Conservation (phyloP, 2,797 vertebrate genomes). For the Pangasius macronema region DNA sequence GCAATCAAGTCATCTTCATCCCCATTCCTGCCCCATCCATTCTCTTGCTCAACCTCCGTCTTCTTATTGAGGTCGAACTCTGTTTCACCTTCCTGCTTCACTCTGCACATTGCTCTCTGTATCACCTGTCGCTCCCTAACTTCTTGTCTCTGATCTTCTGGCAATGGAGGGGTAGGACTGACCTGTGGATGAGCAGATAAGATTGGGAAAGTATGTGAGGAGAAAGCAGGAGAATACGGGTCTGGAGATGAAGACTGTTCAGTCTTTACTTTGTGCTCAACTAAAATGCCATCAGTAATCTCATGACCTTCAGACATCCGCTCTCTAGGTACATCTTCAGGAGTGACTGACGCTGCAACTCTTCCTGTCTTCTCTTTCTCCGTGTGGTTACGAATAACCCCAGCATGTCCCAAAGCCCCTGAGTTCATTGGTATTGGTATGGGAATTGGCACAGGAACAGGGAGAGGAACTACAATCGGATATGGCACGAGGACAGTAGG, state of each 20-base stretch:
- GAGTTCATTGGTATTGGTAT: slow-evolving; percentile 88
- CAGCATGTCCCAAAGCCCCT: slow-evolving; percentile 81
- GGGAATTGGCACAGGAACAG: slow-evolving; percentile 94
- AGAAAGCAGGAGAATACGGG: slow-evolving; percentile 63
- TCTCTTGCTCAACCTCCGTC: slow-evolving; percentile 58
- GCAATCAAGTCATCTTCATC: background rate
- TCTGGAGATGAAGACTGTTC: slow-evolving; percentile 75
- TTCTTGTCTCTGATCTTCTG: slow-evolving; percentile 52
- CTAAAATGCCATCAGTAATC: background rate
- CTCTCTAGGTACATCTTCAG: background rate
- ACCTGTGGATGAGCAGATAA: background rate
- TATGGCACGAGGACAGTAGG: slow-evolving; percentile 94
- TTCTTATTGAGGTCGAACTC: slow-evolving; percentile 77
- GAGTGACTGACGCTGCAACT: slow-evolving; percentile 62
- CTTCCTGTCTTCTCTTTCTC: background rate
- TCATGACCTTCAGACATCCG: slow-evolving; percentile 49
- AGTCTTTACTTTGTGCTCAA: slow-evolving; percentile 16
- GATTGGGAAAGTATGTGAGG: slow-evolving; percentile 13
- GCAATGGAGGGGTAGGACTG: background rate
- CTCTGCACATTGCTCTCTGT: slow-evolving; percentile 85
- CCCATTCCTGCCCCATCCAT: slow-evolving; percentile 37
- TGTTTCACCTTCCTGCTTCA: slow-evolving; percentile 84
- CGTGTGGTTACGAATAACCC: slow-evolving; percentile 78
- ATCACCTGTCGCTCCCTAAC: slow-evolving; percentile 82
- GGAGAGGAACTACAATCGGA: slow-evolving; percentile 92